Conservation (phyloP, 2,888 invertebrate genomes). For the Heliconius hortense region DNA sequence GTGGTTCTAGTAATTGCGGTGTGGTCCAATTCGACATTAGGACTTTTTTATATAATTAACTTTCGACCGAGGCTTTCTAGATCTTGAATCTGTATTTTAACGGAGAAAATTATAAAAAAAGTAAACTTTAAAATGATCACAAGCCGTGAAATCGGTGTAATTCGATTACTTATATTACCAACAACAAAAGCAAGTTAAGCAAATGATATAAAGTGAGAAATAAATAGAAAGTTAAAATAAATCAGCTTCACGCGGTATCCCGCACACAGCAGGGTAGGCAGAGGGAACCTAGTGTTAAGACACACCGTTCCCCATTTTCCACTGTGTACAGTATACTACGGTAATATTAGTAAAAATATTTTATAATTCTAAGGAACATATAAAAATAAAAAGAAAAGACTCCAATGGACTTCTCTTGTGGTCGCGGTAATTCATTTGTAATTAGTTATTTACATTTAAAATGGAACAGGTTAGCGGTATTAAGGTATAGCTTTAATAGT, state of each 20-base stretch:
- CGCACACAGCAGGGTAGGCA: no score
- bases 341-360: no score
- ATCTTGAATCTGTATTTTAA: constrained; percentile 32
- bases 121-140: constrained; percentile 25
- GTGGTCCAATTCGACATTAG: constrained; percentile 45
- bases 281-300: no score
- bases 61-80: constrained; percentile 41
- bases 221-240: constrained; percentile 11
- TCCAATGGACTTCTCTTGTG: neutral
- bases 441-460: neutral
- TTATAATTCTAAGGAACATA: no score
- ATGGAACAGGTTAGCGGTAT: constrained; percentile 43
- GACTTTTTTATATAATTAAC: constrained; percentile 41
- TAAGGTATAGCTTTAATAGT: constrained; percentile 59
- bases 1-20: constrained; percentile 43
- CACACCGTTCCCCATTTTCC: no score
- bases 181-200: constrained; percentile 21
- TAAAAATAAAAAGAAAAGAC: neutral
- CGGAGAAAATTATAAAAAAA: constrained; percentile 29
- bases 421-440: neutral
- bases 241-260: no score
- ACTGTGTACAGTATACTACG: neutral
- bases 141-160: constrained; percentile 37
- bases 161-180: constrained; percentile 23
- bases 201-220: constrained; percentile 17